phyloP scores from a whole-genome alignment of 1,140 invertebrate species.

The Hyles euphorbiae region DNA sequence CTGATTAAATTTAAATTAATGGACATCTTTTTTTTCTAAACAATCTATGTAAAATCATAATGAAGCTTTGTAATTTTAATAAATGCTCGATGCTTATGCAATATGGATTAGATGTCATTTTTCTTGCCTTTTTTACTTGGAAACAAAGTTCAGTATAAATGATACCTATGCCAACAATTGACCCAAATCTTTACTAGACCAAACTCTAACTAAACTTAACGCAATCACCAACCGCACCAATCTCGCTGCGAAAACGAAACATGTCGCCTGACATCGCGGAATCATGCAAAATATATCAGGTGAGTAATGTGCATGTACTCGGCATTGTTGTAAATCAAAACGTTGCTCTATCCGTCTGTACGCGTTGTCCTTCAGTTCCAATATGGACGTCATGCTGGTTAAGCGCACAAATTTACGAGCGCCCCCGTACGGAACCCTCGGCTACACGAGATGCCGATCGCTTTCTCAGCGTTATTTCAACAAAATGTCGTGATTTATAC shows the following conservation, averaged over 20 bases:
- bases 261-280: constrained; percentile 1
- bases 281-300: constrained; percentile 19
- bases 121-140: too few species aligned
- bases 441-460: constrained; percentile 56
- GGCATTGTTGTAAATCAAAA: constrained; percentile 49
- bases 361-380: constrained; percentile 31
- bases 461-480: constrained; percentile 63
- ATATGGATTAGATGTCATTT: too few species aligned
- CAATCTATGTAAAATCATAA: too few species aligned
- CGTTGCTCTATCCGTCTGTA: constrained; percentile 56
- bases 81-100: too few species aligned
- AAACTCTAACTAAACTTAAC: too few species aligned
- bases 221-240: background rate
- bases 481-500: constrained; percentile 72
- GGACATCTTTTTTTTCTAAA: too few species aligned
- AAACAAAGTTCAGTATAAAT: too few species aligned
- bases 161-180: too few species aligned
- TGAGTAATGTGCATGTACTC: constrained; percentile 12
- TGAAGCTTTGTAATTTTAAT: too few species aligned
- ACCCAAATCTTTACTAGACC: too few species aligned
- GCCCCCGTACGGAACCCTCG: constrained; percentile 50
- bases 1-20: too few species aligned
- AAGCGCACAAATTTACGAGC: constrained; percentile 70
- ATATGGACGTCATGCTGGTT: constrained; percentile 59
- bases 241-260: background rate